phyloP scores from a whole-genome alignment of 1,140 invertebrate species.

The Rhopalosiphum padi region DNA sequence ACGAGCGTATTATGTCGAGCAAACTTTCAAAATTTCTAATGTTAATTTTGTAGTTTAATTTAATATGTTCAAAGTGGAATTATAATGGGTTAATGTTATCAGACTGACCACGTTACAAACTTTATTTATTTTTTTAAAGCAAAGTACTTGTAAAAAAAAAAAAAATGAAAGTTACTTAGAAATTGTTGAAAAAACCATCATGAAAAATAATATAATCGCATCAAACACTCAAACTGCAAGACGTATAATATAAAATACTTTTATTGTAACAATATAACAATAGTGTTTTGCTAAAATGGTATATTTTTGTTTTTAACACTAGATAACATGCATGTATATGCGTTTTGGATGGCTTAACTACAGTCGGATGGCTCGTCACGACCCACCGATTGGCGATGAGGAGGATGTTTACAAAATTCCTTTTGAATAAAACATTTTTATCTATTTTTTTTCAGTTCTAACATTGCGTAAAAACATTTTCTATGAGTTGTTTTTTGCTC shows the following conservation, averaged over 20 bases:
- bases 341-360: background rate
- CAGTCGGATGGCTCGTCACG: background rate
- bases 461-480: background rate
- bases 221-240: background rate
- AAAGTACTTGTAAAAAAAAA: background rate
- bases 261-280: background rate
- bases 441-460: background rate
- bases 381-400: background rate
- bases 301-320: background rate
- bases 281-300: background rate
- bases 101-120: background rate
- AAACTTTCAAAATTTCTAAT: conserved; percentile 6
- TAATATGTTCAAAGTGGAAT: background rate
- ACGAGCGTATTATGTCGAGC: background rate
- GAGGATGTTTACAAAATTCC: background rate
- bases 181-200: background rate
- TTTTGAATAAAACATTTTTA: background rate
- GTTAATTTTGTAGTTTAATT: conserved; percentile 5
- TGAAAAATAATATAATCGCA: background rate
- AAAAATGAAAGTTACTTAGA: background rate
- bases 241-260: background rate
- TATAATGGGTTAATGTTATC: background rate
- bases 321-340: background rate
- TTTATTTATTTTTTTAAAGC: background rate
- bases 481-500: background rate